These are phyloP conservation scores for Rattus norvegicus DNA, from an alignment of 2,113 vertebrate species.

Conservation along the genomic window DNA sequence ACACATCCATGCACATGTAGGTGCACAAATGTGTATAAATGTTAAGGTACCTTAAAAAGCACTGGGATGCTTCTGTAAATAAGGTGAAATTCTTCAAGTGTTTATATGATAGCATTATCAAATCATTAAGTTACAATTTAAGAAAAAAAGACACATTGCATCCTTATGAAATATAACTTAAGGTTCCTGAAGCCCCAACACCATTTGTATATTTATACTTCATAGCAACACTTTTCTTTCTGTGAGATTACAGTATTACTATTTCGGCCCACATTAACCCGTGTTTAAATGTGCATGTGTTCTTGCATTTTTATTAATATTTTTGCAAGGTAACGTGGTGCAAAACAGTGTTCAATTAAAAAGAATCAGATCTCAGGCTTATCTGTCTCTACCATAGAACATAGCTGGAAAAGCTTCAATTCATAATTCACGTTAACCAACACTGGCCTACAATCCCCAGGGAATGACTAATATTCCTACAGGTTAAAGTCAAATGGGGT, in stretches of 20 bases:
- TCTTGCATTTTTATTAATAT: conserved; percentile 13
- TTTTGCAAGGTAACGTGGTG: background rate
- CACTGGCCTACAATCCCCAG: background rate
- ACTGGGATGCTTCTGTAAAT: background rate
- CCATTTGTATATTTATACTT: background rate
- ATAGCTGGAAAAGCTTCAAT: background rate
- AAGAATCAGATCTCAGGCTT: background rate
- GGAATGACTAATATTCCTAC: background rate
- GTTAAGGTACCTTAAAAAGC: background rate
- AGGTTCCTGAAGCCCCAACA: background rate
- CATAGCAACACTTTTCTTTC: background rate
- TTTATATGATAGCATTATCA: background rate
- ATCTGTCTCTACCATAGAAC: background rate
- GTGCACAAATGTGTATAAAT: background rate
- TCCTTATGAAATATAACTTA: background rate
- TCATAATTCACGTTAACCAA: conserved; percentile 7
- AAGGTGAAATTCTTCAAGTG: background rate
- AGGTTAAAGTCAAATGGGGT: conserved; percentile 26
- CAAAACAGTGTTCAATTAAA: background rate
- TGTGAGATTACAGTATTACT: background rate
- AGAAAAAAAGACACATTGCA: background rate
- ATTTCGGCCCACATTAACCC: background rate
- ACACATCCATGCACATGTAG: background rate
- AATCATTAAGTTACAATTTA: conserved; percentile 27
- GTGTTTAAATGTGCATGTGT: background rate